Evolutionary conservation across 2,797 vertebrate genomes (phyloP).

Genomic region (Nannoperca australis): DNA sequence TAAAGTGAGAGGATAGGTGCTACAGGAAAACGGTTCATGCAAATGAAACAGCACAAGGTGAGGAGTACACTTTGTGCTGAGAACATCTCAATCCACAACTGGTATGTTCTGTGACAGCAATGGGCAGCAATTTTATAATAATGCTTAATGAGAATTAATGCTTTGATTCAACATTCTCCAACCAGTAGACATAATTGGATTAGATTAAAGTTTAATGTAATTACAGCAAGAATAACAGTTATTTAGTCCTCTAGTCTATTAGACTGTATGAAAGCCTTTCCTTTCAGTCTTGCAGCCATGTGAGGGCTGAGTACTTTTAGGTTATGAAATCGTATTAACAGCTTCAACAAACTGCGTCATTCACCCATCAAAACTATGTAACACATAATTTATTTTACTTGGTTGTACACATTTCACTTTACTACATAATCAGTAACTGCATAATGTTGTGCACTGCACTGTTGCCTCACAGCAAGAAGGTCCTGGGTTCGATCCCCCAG

Average conservation of each 20-base stretch:
- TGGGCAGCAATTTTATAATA: constrained; percentile 14
- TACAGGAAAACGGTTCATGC: neutral
- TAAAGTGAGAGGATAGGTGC: neutral
- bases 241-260: neutral
- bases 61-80: neutral
- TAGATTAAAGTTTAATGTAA: constrained; percentile 12
- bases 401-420: neutral
- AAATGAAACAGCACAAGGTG: neutral
- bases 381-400: neutral
- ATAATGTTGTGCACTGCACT: neutral
- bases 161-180: constrained; percentile 18
- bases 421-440: neutral
- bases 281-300: neutral
- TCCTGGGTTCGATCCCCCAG: too few relatives aligned
- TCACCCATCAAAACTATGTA: neutral
- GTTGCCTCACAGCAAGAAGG: too few relatives aligned
- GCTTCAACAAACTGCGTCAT: neutral
- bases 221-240: constrained; percentile 6
- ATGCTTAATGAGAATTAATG: constrained; percentile 10
- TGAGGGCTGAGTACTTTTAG: neutral
- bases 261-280: neutral
- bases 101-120: constrained; percentile 18
- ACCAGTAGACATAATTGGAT: constrained; percentile 15
- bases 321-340: neutral
- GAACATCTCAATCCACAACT: constrained; percentile 12